Conservation (phyloP, 2,888 invertebrate species). For the Eupithecia centaureata region DNA sequence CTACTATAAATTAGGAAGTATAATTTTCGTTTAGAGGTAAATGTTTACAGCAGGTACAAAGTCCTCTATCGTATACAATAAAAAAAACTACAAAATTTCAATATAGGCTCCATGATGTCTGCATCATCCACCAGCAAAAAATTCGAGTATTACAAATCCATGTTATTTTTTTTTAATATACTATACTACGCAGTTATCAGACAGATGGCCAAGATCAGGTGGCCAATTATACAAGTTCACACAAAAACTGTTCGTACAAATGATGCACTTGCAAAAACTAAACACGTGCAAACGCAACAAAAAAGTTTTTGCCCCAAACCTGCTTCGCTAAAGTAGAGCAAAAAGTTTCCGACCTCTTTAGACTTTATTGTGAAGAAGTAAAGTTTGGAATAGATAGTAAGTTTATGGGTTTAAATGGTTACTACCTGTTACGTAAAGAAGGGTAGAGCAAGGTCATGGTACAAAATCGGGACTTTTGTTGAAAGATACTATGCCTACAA, state of each 20-base stretch:
- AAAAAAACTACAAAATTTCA: slow-evolving; percentile 3
- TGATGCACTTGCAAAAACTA: slow-evolving; percentile 44
- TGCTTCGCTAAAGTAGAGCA: slow-evolving; percentile 47
- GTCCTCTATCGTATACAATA: not conserved
- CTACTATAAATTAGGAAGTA: no score
- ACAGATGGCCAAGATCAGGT: slow-evolving; percentile 38
- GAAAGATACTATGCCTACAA: not conserved
- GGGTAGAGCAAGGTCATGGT: slow-evolving; percentile 47
- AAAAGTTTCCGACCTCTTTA: slow-evolving; percentile 37
- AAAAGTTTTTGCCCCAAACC: slow-evolving; percentile 52
- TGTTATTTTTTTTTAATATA: slow-evolving; percentile 1
- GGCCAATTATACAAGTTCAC: slow-evolving; percentile 33
- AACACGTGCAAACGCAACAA: slow-evolving; percentile 59
- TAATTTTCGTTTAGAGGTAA: no score
- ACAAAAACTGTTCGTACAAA: slow-evolving; percentile 38
- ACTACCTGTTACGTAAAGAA: slow-evolving; percentile 64
- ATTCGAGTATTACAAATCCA: not conserved
- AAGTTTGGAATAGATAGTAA: slow-evolving; percentile 26
- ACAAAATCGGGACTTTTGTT: slow-evolving; percentile 39
- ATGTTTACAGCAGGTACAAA: not conserved
- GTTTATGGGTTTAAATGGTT: slow-evolving; percentile 3
- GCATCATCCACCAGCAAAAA: not conserved
- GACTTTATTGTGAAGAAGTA: not conserved
- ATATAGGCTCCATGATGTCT: slow-evolving; percentile 5
- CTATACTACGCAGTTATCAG: slow-evolving; percentile 1